Base-by-base conservation (phyloP, 2,113 vertebrate species). In the Lamprotornis superbus region DNA sequence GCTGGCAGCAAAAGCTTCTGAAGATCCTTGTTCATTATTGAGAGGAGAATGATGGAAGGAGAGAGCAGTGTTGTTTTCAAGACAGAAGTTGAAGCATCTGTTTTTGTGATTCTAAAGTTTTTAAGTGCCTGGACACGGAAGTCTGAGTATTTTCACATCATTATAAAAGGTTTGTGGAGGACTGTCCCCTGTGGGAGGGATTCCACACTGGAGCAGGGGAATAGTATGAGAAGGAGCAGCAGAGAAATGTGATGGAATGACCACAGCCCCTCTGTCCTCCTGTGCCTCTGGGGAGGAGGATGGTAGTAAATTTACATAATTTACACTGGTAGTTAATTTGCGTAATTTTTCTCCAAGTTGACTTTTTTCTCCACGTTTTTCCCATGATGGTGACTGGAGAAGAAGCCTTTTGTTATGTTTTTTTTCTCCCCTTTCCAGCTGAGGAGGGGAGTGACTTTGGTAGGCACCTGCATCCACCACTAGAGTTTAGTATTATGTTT, bases 1-100 rank as follows among this genome's bases (percentile, higher is more conserved):
- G 37, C 69, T 59, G 55, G 65, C 91, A 94, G 44, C 30, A 79
- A 95, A 91, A 87, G 69, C n/a, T 89, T 25, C 33, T 56, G n/a
- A 56, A 33, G 22, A 21, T 27, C 33, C 68, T 53, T 68, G 35
- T 16, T 60, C 8, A 7, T 96, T 94, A 64, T 12, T 76, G 39
- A 60, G 33, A 63, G 35, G 49, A 89, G 27, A 84, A 78, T 14
- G 33, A 81, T 33, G 37, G 10, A 82, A 89, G 61, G 49, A 50
- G 87, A 65, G 24, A 55, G 44, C 12, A 35, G n/a, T 6, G 3
- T 10, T 33, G 1, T 7, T 53, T 63, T 42, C 53, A 17, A 59
- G n/a, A 50, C 0, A 50, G 57, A 65, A 60, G 50, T 42, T 40
- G 10, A 60, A 56, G 5, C 4, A 44, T 60, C 8, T 68, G 2